Conservation (phyloP, 2,113 vertebrate genomes). For the Urocynchramus pylzowi region DNA sequence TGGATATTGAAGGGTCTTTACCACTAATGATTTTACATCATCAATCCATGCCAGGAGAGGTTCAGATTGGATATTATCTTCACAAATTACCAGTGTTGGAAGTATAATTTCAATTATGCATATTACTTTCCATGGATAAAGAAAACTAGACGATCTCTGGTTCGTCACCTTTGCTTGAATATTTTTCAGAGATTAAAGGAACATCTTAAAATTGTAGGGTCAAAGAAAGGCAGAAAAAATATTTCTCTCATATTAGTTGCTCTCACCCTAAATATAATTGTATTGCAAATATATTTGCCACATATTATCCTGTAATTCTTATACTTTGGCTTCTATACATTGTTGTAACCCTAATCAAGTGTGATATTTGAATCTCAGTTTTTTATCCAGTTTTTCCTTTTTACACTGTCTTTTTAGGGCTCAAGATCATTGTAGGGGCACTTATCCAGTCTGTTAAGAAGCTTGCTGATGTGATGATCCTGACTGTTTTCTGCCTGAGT, state of each 20-base stretch:
- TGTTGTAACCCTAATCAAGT: background rate
- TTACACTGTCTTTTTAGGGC: conserved; percentile 67
- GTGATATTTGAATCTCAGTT: background rate
- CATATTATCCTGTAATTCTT: background rate
- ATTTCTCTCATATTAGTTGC: background rate
- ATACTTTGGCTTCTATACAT: background rate
- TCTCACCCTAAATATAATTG: background rate
- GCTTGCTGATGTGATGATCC: conserved; percentile 91
- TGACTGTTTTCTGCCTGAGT: conserved; percentile 92
- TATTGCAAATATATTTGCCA: background rate
- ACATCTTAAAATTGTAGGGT: background rate
- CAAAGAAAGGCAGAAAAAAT: background rate
- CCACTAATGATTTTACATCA: background rate
- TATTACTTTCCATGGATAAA: background rate
- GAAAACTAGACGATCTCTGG: background rate
- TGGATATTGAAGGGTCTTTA: background rate
- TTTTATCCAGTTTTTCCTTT: background rate
- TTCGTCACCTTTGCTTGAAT: background rate
- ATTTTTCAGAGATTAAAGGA: background rate
- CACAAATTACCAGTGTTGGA: background rate
- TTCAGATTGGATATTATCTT: background rate
- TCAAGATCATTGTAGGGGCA: conserved; percentile 94
- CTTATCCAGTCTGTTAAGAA: conserved; percentile 96
- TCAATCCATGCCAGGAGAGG: background rate
- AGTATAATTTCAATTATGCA: background rate